Evolutionary conservation across 2,797 vertebrate genomes (phyloP).

Genomic region (Sciurus vulgaris): DNA sequence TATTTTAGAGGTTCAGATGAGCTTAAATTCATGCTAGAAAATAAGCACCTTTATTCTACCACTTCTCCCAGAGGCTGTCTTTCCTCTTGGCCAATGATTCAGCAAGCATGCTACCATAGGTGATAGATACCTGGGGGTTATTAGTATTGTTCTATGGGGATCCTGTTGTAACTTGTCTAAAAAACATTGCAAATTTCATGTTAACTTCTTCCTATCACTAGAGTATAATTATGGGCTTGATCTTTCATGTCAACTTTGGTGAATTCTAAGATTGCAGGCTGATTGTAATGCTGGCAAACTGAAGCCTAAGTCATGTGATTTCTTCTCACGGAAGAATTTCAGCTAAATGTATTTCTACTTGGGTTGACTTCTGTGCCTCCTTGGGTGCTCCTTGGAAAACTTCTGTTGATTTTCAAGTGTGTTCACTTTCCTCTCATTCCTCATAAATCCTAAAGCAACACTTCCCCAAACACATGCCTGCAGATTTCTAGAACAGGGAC

Average conservation of each 20-base stretch:
- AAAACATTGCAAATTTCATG: neutral
- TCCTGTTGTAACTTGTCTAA: neutral
- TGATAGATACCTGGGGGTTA: neutral
- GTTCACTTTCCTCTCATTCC: neutral
- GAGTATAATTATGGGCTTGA: neutral
- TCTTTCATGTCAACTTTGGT: neutral
- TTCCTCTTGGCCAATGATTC: neutral
- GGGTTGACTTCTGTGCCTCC: neutral
- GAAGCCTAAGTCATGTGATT: neutral
- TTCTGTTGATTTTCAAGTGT: neutral
- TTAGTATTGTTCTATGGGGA: neutral
- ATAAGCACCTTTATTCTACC: neutral
- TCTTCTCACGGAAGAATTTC: neutral
- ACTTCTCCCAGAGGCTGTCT: neutral
- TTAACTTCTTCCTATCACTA: neutral
- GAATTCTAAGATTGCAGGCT: neutral
- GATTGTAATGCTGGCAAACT: neutral
- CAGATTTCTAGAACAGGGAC: neutral
- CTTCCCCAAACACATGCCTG: neutral
- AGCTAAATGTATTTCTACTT: neutral
- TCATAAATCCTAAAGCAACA: neutral
- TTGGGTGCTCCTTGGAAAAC: neutral
- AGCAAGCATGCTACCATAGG: neutral
- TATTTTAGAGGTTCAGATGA: constrained; percentile 3
- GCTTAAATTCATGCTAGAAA: constrained; percentile 1